A percentile compares a stretch with the other conserved stretches of the same genome.
These are phyloP conservation scores for Sylvicola fuscatus DNA, from an alignment of 2,888 invertebrate species.

Conservation along the genomic window DNA sequence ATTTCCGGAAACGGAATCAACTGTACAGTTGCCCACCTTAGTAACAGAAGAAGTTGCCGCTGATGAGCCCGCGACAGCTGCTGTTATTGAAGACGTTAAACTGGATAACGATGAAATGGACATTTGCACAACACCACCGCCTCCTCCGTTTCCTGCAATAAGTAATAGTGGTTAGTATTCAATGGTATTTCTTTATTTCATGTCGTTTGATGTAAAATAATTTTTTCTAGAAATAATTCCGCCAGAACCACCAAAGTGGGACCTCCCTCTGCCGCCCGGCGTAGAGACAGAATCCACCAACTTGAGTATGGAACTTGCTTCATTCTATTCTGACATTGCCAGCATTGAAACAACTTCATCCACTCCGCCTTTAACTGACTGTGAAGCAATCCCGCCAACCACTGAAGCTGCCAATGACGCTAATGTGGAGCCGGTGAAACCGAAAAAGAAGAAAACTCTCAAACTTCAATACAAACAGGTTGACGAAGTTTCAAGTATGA, in stretches of 20 bases:
- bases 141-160: constrained; percentile 12
- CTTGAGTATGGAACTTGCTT: not conserved
- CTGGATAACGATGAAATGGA: constrained; percentile 34
- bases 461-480: not conserved
- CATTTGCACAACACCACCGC: constrained; percentile 35
- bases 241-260: constrained; percentile 11
- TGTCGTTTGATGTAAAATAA: not conserved
- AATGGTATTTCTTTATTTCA: not conserved
- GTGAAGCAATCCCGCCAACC: not conserved
- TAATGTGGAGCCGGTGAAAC: not conserved
- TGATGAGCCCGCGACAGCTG: too few species aligned
- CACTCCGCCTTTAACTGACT: not conserved
- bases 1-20: constrained; percentile 25
- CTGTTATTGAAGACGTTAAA: not conserved
- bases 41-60: not conserved
- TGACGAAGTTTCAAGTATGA: constrained; percentile 2
- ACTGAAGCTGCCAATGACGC: not conserved
- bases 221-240: constrained; percentile 4
- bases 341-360: not conserved
- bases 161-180: constrained; percentile 6
- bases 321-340: not conserved
- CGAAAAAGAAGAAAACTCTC: not conserved
- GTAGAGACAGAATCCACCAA: not conserved
- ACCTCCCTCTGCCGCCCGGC: not conserved
- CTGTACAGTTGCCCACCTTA: not conserved